Evolutionary conservation across 37 sponge, comb jelly and placozoan genomes (phyloP).

Genomic region (Bolinopsis microptera): DNA sequence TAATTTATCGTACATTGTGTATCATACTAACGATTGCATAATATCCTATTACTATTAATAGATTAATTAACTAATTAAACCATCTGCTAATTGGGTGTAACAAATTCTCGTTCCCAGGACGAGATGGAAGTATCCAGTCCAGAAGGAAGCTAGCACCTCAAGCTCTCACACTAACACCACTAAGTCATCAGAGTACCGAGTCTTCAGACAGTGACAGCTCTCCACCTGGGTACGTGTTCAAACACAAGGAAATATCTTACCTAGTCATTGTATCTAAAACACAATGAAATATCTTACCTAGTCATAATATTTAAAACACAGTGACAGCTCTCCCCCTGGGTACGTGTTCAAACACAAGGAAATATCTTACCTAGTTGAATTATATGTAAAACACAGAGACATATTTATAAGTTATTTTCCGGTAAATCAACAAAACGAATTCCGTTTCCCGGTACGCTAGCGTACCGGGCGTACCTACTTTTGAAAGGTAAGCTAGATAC

Average conservation of each 20-base stretch:
- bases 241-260: conserved; percentile 43
- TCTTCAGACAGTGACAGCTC: conserved; percentile 37
- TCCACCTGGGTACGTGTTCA: conserved; percentile 4
- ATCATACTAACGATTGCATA: too few relatives aligned
- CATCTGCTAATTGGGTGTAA: too few relatives aligned
- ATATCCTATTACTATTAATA: too few relatives aligned
- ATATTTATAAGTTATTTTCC: too few relatives aligned
- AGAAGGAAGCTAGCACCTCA: conserved; percentile 46
- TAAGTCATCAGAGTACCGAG: conserved; percentile 14
- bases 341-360: not conserved
- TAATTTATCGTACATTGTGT: too few relatives aligned
- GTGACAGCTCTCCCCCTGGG: not conserved
- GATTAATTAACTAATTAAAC: too few relatives aligned
- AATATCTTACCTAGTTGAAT: not conserved
- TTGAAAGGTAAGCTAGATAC: too few relatives aligned
- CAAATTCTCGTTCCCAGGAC: too few relatives aligned
- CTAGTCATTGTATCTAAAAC: not conserved
- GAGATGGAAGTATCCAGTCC: conserved; percentile 49
- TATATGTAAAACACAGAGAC: too few relatives aligned
- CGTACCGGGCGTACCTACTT: too few relatives aligned
- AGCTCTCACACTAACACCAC: not conserved
- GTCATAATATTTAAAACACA: not conserved
- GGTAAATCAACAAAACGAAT: too few relatives aligned
- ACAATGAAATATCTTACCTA: not conserved
- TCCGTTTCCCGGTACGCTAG: too few relatives aligned